Evolutionary conservation across 2,888 invertebrate genomes (phyloP).

Genomic region (Acanthosepion esculentum): DNA sequence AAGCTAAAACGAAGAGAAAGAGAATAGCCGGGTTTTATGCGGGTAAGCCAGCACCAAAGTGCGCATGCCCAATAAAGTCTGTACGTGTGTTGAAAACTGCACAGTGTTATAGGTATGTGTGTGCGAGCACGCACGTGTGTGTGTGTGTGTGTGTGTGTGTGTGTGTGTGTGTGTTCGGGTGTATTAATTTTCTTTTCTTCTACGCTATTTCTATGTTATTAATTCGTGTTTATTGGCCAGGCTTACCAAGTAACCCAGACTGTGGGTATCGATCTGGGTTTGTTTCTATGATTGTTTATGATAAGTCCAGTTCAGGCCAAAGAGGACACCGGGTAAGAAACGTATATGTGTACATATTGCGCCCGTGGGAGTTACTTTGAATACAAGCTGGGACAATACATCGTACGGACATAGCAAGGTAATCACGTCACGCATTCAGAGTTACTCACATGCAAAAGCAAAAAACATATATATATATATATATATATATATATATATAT

Average conservation of each 20-base stretch:
- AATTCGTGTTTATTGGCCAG: not conserved
- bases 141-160: not conserved
- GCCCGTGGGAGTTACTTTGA: constrained; percentile 21
- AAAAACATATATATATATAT: not conserved
- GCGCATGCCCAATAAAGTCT: not conserved
- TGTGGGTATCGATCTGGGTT: not conserved
- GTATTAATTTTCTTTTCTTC: not conserved
- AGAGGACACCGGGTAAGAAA: not conserved
- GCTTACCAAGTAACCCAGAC: not conserved
- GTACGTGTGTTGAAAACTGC: not conserved
- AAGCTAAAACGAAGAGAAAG: not conserved
- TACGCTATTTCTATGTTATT: not conserved
- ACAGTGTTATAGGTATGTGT: not conserved
- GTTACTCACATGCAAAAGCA: not conserved
- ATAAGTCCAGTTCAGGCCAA: constrained; percentile 15
- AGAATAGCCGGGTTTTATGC: not conserved
- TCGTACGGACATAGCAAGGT: not conserved
- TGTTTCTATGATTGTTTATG: constrained; percentile 20
- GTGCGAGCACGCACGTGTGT: not conserved
- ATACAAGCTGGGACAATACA: not conserved
- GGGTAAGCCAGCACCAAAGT: not conserved
- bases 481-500: constrained; percentile 1
- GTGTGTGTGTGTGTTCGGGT: not conserved
- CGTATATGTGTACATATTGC: not conserved
- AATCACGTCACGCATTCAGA: not conserved